Evolutionary conservation across 23 tunicate species (phyloP).

Genomic region (Halocynthia roretzi): DNA sequence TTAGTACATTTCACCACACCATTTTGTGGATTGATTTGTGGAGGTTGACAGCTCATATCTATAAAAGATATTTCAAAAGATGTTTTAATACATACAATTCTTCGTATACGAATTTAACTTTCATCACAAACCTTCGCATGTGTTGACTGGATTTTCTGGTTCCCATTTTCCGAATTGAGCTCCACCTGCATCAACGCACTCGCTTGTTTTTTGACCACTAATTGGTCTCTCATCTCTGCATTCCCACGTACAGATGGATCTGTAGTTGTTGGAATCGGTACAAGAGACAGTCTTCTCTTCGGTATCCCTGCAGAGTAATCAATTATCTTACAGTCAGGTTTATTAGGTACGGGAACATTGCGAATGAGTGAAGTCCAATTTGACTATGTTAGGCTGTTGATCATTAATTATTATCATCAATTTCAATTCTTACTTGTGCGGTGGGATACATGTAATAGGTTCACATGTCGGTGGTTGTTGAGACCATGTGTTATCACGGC

Average conservation of each 20-base stretch:
- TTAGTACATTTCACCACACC: conserved; percentile 34
- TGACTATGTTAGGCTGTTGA: not conserved
- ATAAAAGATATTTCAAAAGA: not conserved
- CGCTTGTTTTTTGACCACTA: conserved; percentile 12
- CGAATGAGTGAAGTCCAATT: too few relatives aligned
- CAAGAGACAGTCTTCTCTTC: conserved; percentile 12
- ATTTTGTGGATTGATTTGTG: conserved; percentile 28
- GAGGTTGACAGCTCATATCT: conserved; percentile 35
- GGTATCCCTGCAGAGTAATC: not conserved
- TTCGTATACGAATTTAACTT: not conserved
- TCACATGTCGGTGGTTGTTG: conserved; percentile 30
- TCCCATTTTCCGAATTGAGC: conserved; percentile 18
- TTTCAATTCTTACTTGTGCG: conserved; percentile 6
- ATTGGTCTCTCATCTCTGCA: conserved; percentile 18
- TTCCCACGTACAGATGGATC: conserved; percentile 30
- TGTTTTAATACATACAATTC: not conserved
- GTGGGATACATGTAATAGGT: conserved; percentile 26
- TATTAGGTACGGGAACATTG: too few relatives aligned
- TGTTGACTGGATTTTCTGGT: conserved; percentile 12
- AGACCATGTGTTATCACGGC: conserved; percentile 17
- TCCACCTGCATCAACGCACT: conserved; percentile 13
- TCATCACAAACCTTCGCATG: not conserved
- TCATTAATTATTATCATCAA: not conserved
- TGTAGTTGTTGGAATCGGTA: conserved; percentile 19
- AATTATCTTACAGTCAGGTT: not conserved